These are phyloP conservation scores for Drosophila pandora DNA, from an alignment of 1,140 invertebrate genomes.

Conservation along the genomic window DNA sequence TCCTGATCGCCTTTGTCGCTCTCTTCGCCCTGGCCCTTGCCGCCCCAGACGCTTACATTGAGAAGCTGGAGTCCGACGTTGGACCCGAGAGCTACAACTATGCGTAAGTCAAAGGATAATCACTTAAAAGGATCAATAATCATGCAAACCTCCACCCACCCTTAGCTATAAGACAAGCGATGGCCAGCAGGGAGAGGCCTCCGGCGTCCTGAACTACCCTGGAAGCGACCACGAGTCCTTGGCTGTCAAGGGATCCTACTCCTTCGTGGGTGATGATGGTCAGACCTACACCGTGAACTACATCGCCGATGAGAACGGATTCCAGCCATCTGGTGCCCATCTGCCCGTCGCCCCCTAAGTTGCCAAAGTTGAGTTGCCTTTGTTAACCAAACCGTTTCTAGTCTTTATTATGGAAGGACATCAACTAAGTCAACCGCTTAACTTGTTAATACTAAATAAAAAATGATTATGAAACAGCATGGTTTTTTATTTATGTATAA, in stretches of 20 bases:
- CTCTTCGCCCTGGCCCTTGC: constrained; percentile 67
- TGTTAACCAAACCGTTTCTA: neutral
- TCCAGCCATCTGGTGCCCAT: constrained; percentile 88
- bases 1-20: constrained; percentile 69
- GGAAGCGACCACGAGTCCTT: constrained; percentile 76
- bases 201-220: constrained; percentile 32
- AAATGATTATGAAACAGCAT: neutral
- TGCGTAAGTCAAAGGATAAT: constrained; percentile 40
- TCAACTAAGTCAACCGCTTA: neutral
- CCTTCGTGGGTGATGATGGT: constrained; percentile 87
- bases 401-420: neutral
- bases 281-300: constrained; percentile 87
- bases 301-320: constrained; percentile 91
- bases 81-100: constrained; percentile 31
- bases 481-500: too few relatives aligned
- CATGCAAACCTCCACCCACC: neutral
- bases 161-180: constrained; percentile 53
- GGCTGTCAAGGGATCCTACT: constrained; percentile 85
- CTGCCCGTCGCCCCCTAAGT: constrained; percentile 84
- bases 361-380: constrained; percentile 18
- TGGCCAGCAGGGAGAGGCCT: constrained; percentile 8
- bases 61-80: constrained; percentile 16
- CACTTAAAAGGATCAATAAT: neutral
- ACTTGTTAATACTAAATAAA: constrained; percentile 2
- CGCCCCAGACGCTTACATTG: neutral